Percentiles rank a stretch among this genome's conserved stretches.
Evolutionary conservation across 2,888 invertebrate genomes (phyloP).

Genomic region (Plagodis dolabraria): DNA sequence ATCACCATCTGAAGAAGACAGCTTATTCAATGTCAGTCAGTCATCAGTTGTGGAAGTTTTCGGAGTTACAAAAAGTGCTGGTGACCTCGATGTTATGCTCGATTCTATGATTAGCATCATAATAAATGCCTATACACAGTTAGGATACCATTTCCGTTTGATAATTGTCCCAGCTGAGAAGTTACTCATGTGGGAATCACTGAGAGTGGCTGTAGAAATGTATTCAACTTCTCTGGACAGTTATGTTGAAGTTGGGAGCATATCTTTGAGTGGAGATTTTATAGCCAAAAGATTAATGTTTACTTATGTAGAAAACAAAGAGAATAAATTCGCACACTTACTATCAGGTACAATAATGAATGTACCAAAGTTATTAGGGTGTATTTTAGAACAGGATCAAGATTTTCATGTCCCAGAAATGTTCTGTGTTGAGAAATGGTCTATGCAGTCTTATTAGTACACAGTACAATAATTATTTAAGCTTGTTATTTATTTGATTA

Average conservation of each 20-base stretch:
- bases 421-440: slow-evolving; percentile 64
- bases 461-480: slow-evolving; percentile 1
- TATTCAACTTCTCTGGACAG: slow-evolving; percentile 87
- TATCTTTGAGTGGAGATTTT: slow-evolving; percentile 89
- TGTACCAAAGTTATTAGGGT: slow-evolving; percentile 90
- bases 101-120: slow-evolving; percentile 81
- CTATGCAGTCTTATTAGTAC: slow-evolving; percentile 21
- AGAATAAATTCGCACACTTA: slow-evolving; percentile 86
- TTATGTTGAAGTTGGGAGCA: slow-evolving; percentile 90
- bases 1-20: slow-evolving; percentile 62
- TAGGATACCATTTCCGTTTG: slow-evolving; percentile 88
- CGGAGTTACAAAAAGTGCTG: slow-evolving; percentile 77
- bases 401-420: slow-evolving; percentile 63
- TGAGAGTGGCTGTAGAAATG: slow-evolving; percentile 89
- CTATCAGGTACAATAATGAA: slow-evolving; percentile 90
- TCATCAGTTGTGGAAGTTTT: slow-evolving; percentile 89
- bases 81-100: slow-evolving; percentile 81
- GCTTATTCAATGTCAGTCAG: slow-evolving; percentile 89
- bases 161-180: slow-evolving; percentile 86
- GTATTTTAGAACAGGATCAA: slow-evolving; percentile 87
- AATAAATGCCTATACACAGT: slow-evolving; percentile 85
- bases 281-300: slow-evolving; percentile 92
- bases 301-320: slow-evolving; percentile 85
- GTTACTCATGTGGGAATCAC: slow-evolving; percentile 87
- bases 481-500: too few species aligned